Evolutionary conservation across 2,888 invertebrate genomes (phyloP), one percentile per base, ranked within the genome.

Genomic region (Noctua comes): DNA sequence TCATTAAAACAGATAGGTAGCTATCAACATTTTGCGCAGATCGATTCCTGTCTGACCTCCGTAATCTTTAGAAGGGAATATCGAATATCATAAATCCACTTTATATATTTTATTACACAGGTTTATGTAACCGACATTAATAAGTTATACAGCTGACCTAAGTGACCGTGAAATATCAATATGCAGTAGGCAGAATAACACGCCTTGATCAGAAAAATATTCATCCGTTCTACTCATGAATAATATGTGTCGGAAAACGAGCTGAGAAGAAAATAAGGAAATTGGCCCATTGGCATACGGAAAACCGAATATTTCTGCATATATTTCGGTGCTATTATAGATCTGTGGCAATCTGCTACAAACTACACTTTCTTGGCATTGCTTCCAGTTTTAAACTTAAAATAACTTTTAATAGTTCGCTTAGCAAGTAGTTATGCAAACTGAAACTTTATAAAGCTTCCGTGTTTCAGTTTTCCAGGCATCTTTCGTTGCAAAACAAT

Each of bases 251-350:
- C 51, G 71, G 68, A 69, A 69, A 84, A 76, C 46, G 73, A 80
- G 31, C 68, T 62, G 54, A 54, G 24, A 75, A 77, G 69, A 76
- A 86, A 83, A 83, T 71, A 79, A 43, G 73, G 54, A 79, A 71
- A 83, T 74, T 68, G 54, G 48, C 4, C 10, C 46, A 62, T 31
- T 59, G 8, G 36, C 66, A 68, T 69, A 72, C 48, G 59, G 66
- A 62, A 48, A 83, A 76, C 24, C 27, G 46, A 76, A 84, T 83
- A 79, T 74, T 74, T 79, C 11, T 66, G 48, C 68, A 72, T 76
- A 68, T 24, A 40, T 84, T 73, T 70, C 2, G 43, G 16, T 24
- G 5, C 36, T 57, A 10, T 62, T 73, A 81, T 70, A 76, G 73
- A 76, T 76, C 43, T 27, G 43, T 70, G 36, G 62, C 57, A 73